Percentiles rank a stretch among this genome's conserved stretches.
phyloP scores from a whole-genome alignment of 2,797 vertebrate species.

The Sylvia borin region DNA sequence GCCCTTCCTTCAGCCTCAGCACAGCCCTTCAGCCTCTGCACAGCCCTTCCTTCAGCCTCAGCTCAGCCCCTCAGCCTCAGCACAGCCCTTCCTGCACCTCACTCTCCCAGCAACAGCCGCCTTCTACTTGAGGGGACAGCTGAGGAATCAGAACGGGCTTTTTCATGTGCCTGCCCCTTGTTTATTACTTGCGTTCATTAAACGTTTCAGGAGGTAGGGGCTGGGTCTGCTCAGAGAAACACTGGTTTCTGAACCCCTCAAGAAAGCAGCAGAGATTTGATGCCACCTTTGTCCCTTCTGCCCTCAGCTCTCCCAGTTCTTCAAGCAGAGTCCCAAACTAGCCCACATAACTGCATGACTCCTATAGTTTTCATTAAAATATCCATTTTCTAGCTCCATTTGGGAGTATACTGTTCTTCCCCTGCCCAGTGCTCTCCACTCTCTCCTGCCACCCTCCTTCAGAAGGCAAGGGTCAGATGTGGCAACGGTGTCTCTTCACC shows the following conservation, averaged over 20 bases:
- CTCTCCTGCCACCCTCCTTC: not conserved
- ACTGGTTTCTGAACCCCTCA: not conserved
- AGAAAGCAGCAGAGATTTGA: not conserved
- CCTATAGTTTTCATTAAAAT: not conserved
- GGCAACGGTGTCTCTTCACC: constrained; percentile 30
- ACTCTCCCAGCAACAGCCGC: not conserved
- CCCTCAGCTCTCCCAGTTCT: not conserved
- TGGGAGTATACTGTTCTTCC: not conserved
- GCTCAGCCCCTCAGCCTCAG: not conserved
- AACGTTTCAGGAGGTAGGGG: not conserved
- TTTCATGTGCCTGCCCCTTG: rapidly evolving
- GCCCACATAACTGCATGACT: not conserved
- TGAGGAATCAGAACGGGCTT: rapidly evolving
- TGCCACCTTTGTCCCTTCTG: not conserved
- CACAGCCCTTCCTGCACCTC: no score
- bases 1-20: no score
- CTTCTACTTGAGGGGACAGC: not conserved
- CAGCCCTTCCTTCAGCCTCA: no score
- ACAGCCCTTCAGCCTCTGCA: no score
- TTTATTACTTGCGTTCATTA: not conserved
- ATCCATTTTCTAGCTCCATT: not conserved
- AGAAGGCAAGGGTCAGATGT: constrained; percentile 8
- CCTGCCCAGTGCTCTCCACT: not conserved
- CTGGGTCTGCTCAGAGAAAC: not conserved
- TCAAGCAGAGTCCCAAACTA: not conserved